Evolutionary conservation across 2,888 invertebrate species (phyloP).

Genomic region (Blera fallax): DNA sequence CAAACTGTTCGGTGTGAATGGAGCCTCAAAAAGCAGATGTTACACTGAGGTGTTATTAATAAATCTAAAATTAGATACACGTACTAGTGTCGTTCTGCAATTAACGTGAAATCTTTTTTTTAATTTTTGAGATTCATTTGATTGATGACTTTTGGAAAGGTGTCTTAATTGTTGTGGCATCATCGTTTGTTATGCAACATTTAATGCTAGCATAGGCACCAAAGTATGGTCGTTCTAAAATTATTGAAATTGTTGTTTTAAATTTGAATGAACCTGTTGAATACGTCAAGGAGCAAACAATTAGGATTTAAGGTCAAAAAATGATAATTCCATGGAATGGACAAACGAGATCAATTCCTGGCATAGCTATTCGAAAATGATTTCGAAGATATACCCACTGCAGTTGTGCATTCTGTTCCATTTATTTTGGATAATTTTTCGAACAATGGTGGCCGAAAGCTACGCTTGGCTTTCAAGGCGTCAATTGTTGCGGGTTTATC

Average conservation of each 20-base stretch:
- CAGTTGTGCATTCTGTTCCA: too few relatives aligned
- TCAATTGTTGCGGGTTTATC: too few relatives aligned
- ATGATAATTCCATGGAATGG: too few relatives aligned
- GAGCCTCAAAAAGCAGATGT: slow-evolving; percentile 38
- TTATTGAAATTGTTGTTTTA: background rate
- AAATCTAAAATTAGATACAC: background rate
- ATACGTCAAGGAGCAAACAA: too few relatives aligned
- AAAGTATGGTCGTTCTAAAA: background rate
- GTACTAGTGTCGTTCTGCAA: background rate
- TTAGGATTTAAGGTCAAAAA: too few relatives aligned
- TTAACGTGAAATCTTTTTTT: background rate
- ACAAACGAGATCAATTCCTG: too few relatives aligned
- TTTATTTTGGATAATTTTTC: too few relatives aligned
- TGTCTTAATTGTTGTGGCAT: background rate
- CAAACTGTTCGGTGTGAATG: slow-evolving; percentile 37
- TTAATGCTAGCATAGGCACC: background rate
- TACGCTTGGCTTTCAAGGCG: too few relatives aligned
- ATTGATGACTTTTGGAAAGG: background rate
- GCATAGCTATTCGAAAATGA: too few relatives aligned
- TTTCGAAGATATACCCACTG: too few relatives aligned
- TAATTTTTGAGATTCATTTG: background rate
- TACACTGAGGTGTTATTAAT: slow-evolving; percentile 18
- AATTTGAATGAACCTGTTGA: too few relatives aligned
- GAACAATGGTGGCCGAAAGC: too few relatives aligned
- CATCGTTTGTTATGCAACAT: background rate